A percentile compares a stretch with the other conserved stretches of the same genome.
phyloP scores from a whole-genome alignment of 2,888 invertebrate genomes.

The Apodemia mormo region DNA sequence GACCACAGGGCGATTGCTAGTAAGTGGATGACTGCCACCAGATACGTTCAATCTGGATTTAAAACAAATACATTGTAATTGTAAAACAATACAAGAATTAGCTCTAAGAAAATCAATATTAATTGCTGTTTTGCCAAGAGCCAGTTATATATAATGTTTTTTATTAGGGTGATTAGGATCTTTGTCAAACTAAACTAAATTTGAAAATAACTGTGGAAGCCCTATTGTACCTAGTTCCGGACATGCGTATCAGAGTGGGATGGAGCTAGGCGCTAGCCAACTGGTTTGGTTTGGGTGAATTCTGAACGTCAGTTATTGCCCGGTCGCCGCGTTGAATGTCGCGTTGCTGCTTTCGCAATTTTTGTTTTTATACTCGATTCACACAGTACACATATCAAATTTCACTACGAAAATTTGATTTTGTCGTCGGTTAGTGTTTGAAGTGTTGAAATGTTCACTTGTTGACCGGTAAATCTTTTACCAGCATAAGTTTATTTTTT shows the following conservation, averaged over 20 bases:
- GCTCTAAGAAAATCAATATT: too few relatives aligned
- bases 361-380: conserved; percentile 32
- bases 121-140: too few relatives aligned
- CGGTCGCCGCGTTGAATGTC: conserved; percentile 63
- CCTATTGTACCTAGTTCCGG: conserved; percentile 65
- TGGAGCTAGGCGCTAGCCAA: conserved; percentile 62
- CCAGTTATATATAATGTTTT: too few relatives aligned
- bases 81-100: too few relatives aligned
- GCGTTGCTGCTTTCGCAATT: conserved; percentile 42
- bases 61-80: too few relatives aligned
- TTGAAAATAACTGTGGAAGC: conserved; percentile 31
- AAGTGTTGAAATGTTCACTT: conserved; percentile 67
- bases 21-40: too few relatives aligned
- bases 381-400: conserved; percentile 74
- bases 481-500: conserved; percentile 43
- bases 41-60: too few relatives aligned
- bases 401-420: conserved; percentile 79
- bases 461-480: conserved; percentile 59
- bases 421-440: conserved; percentile 71
- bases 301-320: conserved; percentile 65
- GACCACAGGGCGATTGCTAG: too few relatives aligned
- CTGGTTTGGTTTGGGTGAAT: conserved; percentile 38
- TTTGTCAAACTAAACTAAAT: neutral
- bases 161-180: neutral
- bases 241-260: conserved; percentile 77